Evolutionary conservation across 2,888 invertebrate species (phyloP), one percentile per base, ranked within the genome.

Genomic region (Epiblema foenella): DNA sequence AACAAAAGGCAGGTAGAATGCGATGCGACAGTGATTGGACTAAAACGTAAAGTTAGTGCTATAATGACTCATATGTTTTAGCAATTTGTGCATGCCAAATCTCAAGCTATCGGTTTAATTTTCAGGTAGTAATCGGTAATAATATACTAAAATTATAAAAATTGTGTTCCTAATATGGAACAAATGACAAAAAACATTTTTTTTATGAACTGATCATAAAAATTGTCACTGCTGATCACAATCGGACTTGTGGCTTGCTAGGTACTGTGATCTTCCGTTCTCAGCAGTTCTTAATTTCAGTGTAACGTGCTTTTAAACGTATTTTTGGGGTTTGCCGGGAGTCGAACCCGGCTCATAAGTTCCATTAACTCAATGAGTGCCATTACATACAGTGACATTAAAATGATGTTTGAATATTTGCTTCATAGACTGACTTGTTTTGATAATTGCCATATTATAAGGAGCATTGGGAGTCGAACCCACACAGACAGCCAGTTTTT

Each of bases 301-400:
- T 46, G n/a, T 46, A 46, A n/a, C 1, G n/a, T 46, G 42, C 42
- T 12, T 46, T 46, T 46, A 7, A 15, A 42, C n/a, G 46, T n/a
- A n/a, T n/a, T 46, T 7, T n/a, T 46, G 46, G 46, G 5, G 46
- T 8, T 0, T n/a, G n/a, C 46, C 10, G 37, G 57, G 37, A 2
- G 37, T 58, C 18, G 57, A 58, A 58, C 57, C 57, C 57, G n/a
- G 46, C 12, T 12, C n/a, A n/a, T 42, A 46, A 46, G 7, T 15
- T 46, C 46, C 46, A 46, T 46, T 3, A 46, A 46, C 8, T 46
- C n/a, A 7, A 46, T 8, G n/a, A 46, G 46, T 46, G n/a, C 42
- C 42, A 46, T 46, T 46, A 46, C 46, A 46, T 7, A 46, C 46
- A 46, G 15, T 46, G 46, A n/a, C 8, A 46, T n/a, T 46, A 46